Base-by-base conservation (phyloP, 1,140 invertebrate species). In the Drosophila littoralis region DNA sequence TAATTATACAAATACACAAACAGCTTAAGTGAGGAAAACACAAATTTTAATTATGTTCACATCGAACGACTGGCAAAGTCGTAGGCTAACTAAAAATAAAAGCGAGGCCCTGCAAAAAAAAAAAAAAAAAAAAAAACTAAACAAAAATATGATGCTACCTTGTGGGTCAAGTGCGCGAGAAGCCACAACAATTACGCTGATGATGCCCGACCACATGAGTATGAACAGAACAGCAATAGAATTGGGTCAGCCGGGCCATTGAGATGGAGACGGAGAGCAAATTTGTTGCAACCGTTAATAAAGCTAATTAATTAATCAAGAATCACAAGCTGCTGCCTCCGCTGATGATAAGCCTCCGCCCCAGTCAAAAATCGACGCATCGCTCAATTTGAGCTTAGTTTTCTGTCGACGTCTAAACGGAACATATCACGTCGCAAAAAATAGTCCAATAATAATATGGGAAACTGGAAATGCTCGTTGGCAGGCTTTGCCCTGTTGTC, bases 261-360 rank as follows among this genome's bases (percentile, higher is more conserved):
- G 67, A 75, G 55, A 48, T 13, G 58, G 67, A 75, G 55, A 48
- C 15, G 58, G 48, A 75, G 65, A 81, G 75, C 74, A 33, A 89
- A 75, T 81, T 70, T 72, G 66, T 59, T 81, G 68, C 75, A 89
- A 61, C 75, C 77, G 80, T 89, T 90, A 89, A 84, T 89, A 73
- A 48, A 75, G 83, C 78, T 89, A 84, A 89, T 85, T 85, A 86
- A 85, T 81, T 83, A 84, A 89, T 84, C 80, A 89, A 83, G 72
- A 51, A 43, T n/a, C 45, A 42, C 45, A 42, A 12, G 42, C 43
- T 54, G 46, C 46, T 32, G 36, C 15, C n/a, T n/a, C n/a, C 48
- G 70, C 42, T 35, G 73, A 77, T 73, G 80, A 83, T 83, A 83
- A 84, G 81, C 74, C 66, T 50, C 58, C 66, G 66, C 63, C 61